Evolutionary conservation across 2,888 invertebrate genomes (phyloP), one percentile per base, ranked within the genome.

Genomic region (Sympetrum striolatum): DNA sequence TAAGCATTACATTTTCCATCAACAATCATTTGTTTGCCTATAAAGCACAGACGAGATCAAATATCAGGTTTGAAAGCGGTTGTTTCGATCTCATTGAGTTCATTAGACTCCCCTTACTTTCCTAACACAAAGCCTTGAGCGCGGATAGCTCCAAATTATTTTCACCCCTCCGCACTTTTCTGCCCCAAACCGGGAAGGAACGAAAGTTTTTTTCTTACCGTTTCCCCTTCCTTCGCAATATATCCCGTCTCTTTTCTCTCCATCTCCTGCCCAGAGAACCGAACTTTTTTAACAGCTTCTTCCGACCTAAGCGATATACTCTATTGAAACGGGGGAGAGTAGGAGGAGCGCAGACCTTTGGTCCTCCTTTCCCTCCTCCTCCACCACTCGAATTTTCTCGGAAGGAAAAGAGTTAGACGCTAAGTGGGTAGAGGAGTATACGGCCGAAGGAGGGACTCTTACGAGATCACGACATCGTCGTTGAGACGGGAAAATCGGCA

Each of bases 271-370:
- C 25, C 60, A 35, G 60, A n/a, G 86, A 58, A 35, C 58, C 58
- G 37, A 86, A 86, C 86, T 86, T 86, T 86, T 80, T 86, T 37
- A 86, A 86, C 86, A n/a, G 86, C 86, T 60, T n/a, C 60, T 86
- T 60, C 86, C 60, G 22, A 35, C 37, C 39, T 35, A 60, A 53
- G 82, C 58, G 82, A 60, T 18, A 60, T 60, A 35, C 82, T 82
- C 82, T 58, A 82, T 82, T 82, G 82, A 82, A 82, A 58, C 25
- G 60, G 25, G 64, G 10, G 64, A 64, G n/a, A n/a, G n/a, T 4
- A n/a, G 25, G 64, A n/a, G 22, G 12, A 22, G 25, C n/a, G n/a
- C 44, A 44, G 44, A 44, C 44, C 22, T 60, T n/a, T 60, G 60
- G 22, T 64, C 25, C 12, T 64, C 25, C 25, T 2, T n/a, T 8